Evolutionary conservation across 2,113 vertebrate species (phyloP).

Genomic region (Nymphicus hollandicus): DNA sequence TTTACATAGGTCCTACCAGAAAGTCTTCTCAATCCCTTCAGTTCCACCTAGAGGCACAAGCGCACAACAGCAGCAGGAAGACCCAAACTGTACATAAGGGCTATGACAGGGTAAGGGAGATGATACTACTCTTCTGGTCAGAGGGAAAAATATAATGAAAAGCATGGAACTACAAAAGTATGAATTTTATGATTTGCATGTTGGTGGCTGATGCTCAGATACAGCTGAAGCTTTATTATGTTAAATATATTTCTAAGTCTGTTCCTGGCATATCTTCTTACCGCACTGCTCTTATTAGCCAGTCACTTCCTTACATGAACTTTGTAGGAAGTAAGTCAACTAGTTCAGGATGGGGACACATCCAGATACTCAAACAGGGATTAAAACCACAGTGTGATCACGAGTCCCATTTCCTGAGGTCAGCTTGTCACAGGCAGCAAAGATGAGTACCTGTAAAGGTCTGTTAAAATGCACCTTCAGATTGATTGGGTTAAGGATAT

Average conservation of each 20-base stretch:
- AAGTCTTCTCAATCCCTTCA: not conserved
- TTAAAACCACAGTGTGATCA: not conserved
- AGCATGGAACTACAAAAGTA: not conserved
- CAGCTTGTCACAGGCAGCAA: not conserved
- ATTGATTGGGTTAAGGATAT: not conserved
- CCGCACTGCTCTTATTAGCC: rapidly evolving
- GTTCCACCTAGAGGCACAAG: constrained; percentile 56
- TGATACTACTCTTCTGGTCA: not conserved
- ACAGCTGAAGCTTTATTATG: not conserved
- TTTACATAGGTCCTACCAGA: not conserved
- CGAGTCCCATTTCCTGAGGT: not conserved
- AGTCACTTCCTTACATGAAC: rapidly evolving
- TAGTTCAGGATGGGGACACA: not conserved
- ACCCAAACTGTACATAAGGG: not conserved
- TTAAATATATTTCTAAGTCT: not conserved
- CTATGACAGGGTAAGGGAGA: not conserved
- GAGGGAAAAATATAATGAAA: not conserved
- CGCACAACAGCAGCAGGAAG: not conserved
- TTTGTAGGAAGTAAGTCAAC: not conserved
- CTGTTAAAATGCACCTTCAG: not conserved
- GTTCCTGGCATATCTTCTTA: not conserved
- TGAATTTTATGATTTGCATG: not conserved
- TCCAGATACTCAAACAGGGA: not conserved
- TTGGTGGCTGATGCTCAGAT: not conserved
- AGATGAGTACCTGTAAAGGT: not conserved